Evolutionary conservation across 2,888 invertebrate species (phyloP).

Genomic region (Aphodius granarius): DNA sequence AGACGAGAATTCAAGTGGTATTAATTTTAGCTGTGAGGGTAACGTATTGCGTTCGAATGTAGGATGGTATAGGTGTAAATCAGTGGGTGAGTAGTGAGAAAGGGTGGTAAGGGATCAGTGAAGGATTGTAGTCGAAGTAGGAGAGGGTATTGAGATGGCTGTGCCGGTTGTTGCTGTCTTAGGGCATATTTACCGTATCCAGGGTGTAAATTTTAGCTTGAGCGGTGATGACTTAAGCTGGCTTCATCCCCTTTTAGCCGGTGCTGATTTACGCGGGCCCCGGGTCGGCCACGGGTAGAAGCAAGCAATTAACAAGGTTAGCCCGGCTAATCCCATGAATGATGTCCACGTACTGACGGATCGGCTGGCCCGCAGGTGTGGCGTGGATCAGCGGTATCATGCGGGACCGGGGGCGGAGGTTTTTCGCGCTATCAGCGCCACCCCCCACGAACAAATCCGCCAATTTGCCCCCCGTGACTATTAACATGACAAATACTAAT

Average conservation of each 20-base stretch:
- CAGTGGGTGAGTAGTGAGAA: too few species aligned
- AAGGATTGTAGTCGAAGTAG: conserved; percentile 30
- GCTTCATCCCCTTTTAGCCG: conserved; percentile 54
- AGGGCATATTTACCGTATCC: conserved; percentile 36
- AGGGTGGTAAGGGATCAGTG: conserved; percentile 29
- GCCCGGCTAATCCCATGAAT: conserved; percentile 58
- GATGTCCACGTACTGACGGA: conserved; percentile 54
- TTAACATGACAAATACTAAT: conserved; percentile 57
- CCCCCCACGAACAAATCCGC: conserved; percentile 47
- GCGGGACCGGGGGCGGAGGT: conserved; percentile 32
- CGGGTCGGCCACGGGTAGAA: conserved; percentile 46
- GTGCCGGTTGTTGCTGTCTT: conserved; percentile 30
- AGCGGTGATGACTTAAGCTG: conserved; percentile 54
- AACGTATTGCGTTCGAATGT: too few species aligned
- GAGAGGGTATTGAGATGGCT: conserved; percentile 16
- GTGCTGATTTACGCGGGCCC: conserved; percentile 54
- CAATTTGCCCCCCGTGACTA: conserved; percentile 51
- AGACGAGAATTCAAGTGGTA: too few species aligned
- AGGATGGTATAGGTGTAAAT: too few species aligned
- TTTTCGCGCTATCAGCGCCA: conserved; percentile 37
- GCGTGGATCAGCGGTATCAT: conserved; percentile 41
- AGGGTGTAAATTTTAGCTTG: conserved; percentile 48
- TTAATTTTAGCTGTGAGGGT: too few species aligned
- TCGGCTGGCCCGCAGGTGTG: conserved; percentile 44
- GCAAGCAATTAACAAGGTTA: conserved; percentile 58